Percentiles rank a stretch among this genome's conserved stretches.
These are phyloP conservation scores for Blastobasis lacticolella DNA, from an alignment of 2,888 invertebrate genomes.

Conservation along the genomic window DNA sequence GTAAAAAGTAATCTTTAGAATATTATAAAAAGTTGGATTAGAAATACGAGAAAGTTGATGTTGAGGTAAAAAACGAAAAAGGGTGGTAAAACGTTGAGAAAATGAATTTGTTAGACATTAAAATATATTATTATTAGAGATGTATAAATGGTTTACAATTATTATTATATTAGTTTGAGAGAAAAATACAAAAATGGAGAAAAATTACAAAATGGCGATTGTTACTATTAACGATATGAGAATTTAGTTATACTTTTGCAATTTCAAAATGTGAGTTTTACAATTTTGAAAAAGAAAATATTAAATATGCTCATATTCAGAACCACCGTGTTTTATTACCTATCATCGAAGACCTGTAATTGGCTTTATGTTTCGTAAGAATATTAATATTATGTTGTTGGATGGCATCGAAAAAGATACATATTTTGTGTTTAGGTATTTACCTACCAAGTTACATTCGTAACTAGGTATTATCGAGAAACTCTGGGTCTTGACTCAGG, in stretches of 20 bases:
- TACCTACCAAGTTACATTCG: too few relatives aligned
- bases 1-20: constrained; percentile 68
- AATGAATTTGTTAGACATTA: constrained; percentile 73
- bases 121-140: constrained; percentile 72
- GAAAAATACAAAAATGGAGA: constrained; percentile 53
- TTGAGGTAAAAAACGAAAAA: constrained; percentile 56
- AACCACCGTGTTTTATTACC: constrained; percentile 39
- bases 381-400: too few relatives aligned
- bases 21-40: constrained; percentile 61
- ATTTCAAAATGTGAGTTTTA: constrained; percentile 75
- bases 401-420: too few relatives aligned
- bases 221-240: constrained; percentile 74
- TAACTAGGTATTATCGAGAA: too few relatives aligned
- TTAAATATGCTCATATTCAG: constrained; percentile 73
- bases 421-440: too few relatives aligned
- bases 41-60: constrained; percentile 62
- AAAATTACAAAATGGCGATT: constrained; percentile 66
- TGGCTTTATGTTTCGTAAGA: too few relatives aligned
- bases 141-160: constrained; percentile 73
- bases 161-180: constrained; percentile 66
- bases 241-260: constrained; percentile 75
- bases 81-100: constrained; percentile 63
- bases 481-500: too few relatives aligned
- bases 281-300: constrained; percentile 74
- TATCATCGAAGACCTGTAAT: too few relatives aligned